Evolutionary conservation across 2,888 invertebrate genomes (phyloP), one percentile per base, ranked within the genome.

Genomic region (Phragmatobia fuliginosa): DNA sequence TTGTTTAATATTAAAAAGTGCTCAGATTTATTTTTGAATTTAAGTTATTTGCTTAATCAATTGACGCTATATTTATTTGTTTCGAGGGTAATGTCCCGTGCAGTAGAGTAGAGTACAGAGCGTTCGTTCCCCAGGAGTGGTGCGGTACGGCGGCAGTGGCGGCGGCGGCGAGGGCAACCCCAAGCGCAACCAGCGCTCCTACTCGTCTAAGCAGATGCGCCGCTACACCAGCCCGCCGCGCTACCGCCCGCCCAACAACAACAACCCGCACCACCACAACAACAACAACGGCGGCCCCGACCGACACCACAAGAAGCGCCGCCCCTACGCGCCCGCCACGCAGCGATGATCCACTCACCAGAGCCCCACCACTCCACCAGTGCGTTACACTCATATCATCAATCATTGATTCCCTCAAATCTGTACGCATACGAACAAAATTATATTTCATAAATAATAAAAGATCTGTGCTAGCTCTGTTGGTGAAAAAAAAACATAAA

Each of bases 261-360:
- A 78, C 73, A 49, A 41, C 68, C 45, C 18, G 16, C 61, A 41
- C 41, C 62, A 61, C 45, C 32, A 41, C 31, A 10, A 25, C n/a
- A 14, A 25, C n/a, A 28, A 28, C 25, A 28, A 16, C 28, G 8
- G 3, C 25, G 14, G 70, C 72, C 33, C 41, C 64, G 77, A 80
- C 70, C 74, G 83, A 3, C 85, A 87, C 5, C 86, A 87, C 85
- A 88, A 87, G 86, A 91, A 91, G 83, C 88, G 91, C 10, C 80
- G 91, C 0, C 87, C 89, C 70, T 85, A 83, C 85, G 73, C 88
- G 78, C 90, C 84, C 81, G 87, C 87, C 69, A 83, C 85, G 83
- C 86, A 80, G 81, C 88, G 89, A 89, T 90, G 89, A 90, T 87
- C 59, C 70, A 36, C 68, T 38, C 69, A 74, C 18, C 5, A 4